Conservation (phyloP, 2,113 vertebrate genomes). For the Neomonachus schauinslandi region DNA sequence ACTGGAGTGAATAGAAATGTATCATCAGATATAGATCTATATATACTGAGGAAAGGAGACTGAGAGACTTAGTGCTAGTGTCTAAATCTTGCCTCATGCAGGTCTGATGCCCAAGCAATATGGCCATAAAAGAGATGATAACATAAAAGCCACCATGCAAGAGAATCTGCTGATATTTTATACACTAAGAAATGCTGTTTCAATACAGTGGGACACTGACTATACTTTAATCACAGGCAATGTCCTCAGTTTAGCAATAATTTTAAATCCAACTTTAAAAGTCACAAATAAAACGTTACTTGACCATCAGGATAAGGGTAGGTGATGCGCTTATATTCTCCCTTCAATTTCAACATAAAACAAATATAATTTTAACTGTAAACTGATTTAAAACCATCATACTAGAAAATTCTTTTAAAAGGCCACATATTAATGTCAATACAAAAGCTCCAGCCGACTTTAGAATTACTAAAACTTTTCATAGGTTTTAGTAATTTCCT, state of each 20-base stretch:
- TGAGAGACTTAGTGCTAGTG: constrained; percentile 84
- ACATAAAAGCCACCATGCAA: constrained; percentile 84
- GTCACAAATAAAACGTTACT: neutral
- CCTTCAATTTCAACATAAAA: constrained; percentile 58
- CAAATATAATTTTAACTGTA: constrained; percentile 40
- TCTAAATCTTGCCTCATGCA: constrained; percentile 79
- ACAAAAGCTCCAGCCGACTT: constrained; percentile 19
- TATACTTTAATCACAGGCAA: constrained; percentile 23
- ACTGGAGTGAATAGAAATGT: constrained; percentile 29
- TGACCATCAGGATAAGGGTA: constrained; percentile 18
- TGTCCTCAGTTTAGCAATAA: constrained; percentile 45
- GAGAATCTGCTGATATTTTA: constrained; percentile 71
- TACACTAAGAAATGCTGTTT: constrained; percentile 29
- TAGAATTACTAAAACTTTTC: constrained; percentile 1
- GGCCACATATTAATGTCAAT: neutral
- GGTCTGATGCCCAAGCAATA: constrained; percentile 80
- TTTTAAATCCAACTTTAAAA: constrained; percentile 55
- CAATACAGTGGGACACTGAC: constrained; percentile 32
- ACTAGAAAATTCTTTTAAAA: constrained; percentile 33
- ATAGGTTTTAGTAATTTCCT: constrained; percentile 12
- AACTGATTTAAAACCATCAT: constrained; percentile 36
- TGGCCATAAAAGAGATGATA: constrained; percentile 72
- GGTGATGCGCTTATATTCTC: neutral
- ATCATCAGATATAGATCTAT: constrained; percentile 24
- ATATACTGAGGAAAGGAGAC: constrained; percentile 75